phyloP scores from a whole-genome alignment of 1,140 invertebrate genomes.

The Leptopilina clavipes region DNA sequence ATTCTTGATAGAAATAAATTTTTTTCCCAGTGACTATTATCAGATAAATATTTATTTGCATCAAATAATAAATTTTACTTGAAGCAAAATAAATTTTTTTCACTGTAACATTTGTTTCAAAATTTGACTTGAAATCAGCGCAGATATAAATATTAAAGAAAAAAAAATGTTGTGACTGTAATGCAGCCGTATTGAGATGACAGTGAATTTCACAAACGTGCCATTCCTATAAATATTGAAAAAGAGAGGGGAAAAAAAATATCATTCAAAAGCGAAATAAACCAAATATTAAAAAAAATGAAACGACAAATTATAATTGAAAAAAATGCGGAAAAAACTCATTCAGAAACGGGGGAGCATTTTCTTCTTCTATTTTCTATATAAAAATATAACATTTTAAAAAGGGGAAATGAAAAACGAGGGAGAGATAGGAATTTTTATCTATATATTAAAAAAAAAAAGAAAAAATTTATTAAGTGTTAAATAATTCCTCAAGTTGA shows the following conservation, averaged over 20 bases:
- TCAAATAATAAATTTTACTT: too few relatives aligned
- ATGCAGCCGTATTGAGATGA: background rate
- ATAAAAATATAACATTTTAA: too few relatives aligned
- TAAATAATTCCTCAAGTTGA: too few relatives aligned
- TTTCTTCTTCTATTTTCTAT: background rate
- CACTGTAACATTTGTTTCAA: background rate
- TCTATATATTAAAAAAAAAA: background rate
- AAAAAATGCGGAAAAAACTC: constrained; percentile 35
- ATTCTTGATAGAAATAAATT: too few relatives aligned
- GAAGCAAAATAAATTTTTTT: too few relatives aligned
- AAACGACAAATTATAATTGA: constrained; percentile 50
- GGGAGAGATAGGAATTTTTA: background rate
- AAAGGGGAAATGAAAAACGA: background rate
- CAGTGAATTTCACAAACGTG: constrained; percentile 34
- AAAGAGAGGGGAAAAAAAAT: background rate
- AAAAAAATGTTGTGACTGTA: background rate
- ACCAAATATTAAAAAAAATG: constrained; percentile 25
- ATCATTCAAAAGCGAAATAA: constrained; percentile 1
- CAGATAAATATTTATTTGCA: too few relatives aligned
- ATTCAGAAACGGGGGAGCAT: background rate
- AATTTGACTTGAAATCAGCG: too few relatives aligned
- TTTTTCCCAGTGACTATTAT: too few relatives aligned
- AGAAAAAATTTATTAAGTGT: too few relatives aligned
- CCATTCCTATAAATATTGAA: constrained; percentile 17
- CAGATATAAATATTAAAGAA: too few relatives aligned